A percentile compares a stretch with the other conserved stretches of the same genome.
Evolutionary conservation across 1,140 invertebrate species (phyloP).

Genomic region (Zelostemma sp.): DNA sequence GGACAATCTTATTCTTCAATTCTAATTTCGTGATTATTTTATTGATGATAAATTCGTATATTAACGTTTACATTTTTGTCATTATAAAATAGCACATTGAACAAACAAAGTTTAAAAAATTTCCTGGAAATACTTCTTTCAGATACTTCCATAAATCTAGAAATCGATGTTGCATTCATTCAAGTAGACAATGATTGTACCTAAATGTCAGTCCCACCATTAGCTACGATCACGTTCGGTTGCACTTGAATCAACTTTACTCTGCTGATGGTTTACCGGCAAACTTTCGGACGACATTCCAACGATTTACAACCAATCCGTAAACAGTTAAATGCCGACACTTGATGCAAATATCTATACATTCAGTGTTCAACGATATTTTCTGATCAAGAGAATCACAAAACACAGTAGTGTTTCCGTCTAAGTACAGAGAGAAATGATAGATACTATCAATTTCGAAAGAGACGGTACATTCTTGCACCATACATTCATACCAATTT

Average conservation of each 20-base stretch:
- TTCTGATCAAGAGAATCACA: constrained; percentile 1
- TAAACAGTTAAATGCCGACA: constrained; percentile 30
- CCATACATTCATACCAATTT: too few species aligned
- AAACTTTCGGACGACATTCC: constrained; percentile 35
- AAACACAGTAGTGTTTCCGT: not conserved
- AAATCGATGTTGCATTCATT: constrained; percentile 48
- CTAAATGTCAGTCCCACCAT: constrained; percentile 69
- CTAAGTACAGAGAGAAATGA: too few species aligned
- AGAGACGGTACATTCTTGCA: too few species aligned
- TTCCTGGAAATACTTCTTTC: constrained; percentile 16
- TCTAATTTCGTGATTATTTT: too few species aligned
- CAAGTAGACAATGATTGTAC: constrained; percentile 61
- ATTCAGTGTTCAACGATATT: constrained; percentile 17
- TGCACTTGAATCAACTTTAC: constrained; percentile 36
- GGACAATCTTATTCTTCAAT: too few species aligned
- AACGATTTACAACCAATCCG: constrained; percentile 25
- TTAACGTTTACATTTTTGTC: too few species aligned
- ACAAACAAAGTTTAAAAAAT: too few species aligned
- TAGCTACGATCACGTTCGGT: constrained; percentile 65
- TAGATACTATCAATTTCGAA: not conserved
- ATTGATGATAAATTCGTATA: too few species aligned
- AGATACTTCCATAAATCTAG: constrained; percentile 55
- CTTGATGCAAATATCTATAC: constrained; percentile 24
- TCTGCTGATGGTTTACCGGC: constrained; percentile 34
- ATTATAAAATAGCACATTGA: too few species aligned